Evolutionary conservation across 2,888 invertebrate genomes (phyloP).

Genomic region (Platycheirus albimanus): DNA sequence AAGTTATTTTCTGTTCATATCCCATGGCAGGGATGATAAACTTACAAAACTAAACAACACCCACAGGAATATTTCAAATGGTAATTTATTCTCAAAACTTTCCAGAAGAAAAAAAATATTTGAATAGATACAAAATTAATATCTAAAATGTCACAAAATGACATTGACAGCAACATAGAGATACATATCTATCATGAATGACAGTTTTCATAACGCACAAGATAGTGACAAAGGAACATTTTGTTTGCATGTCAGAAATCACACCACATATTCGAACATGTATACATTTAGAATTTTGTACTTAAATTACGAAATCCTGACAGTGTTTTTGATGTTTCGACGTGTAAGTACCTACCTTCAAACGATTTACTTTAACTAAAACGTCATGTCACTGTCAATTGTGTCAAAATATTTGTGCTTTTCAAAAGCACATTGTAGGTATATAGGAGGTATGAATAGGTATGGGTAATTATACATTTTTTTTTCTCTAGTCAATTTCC

Average conservation of each 20-base stretch:
- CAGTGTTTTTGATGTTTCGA: background rate
- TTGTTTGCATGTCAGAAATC: constrained; percentile 25
- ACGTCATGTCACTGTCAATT: constrained; percentile 27
- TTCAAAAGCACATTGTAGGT: background rate
- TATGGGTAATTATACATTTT: background rate
- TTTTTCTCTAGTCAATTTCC: constrained; percentile 8
- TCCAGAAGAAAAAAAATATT: background rate
- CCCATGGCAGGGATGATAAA: too few species aligned
- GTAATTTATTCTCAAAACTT: background rate
- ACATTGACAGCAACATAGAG: constrained; percentile 37
- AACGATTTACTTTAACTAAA: too few species aligned
- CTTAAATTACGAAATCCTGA: background rate
- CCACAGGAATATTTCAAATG: background rate
- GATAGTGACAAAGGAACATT: background rate
- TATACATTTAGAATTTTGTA: background rate
- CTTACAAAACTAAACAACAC: too few species aligned
- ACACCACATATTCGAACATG: constrained; percentile 20
- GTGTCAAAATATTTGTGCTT: constrained; percentile 11
- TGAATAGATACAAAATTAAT: too few species aligned
- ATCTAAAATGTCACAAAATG: constrained; percentile 43
- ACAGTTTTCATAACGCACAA: constrained; percentile 35
- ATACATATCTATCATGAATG: constrained; percentile 22
- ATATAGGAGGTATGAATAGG: too few species aligned
- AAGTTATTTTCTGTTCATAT: too few species aligned
- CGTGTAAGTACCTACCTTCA: background rate